These are phyloP conservation scores for Musca domestica DNA, from an alignment of 1,140 invertebrate genomes.

Conservation along the genomic window DNA sequence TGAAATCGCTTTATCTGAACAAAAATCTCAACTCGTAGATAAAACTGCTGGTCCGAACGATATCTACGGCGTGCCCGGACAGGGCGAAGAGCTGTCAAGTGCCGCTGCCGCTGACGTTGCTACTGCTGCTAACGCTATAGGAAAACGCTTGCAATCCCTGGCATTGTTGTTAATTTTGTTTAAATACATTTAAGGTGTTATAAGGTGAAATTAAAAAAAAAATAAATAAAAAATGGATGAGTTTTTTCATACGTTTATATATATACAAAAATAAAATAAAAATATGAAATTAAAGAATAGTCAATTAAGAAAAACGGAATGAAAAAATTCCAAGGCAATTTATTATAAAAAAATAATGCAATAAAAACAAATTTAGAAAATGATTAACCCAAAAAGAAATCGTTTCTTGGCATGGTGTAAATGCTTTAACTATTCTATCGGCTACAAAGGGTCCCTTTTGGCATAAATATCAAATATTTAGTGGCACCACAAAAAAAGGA, in stretches of 20 bases:
- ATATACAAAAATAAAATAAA: no score
- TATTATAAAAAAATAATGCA: no score
- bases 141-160: neutral
- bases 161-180: neutral
- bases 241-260: no score
- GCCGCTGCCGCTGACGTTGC: neutral
- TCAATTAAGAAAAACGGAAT: no score
- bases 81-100: constrained; percentile 10
- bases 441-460: neutral
- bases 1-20: constrained; percentile 69
- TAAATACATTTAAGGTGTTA: neutral
- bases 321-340: no score
- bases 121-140: neutral
- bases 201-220: neutral
- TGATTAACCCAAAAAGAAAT: neutral
- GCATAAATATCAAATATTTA: no score
- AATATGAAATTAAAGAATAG: no score
- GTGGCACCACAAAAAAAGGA: no score
- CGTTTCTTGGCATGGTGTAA: neutral
- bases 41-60: constrained; percentile 31
- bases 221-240: no score
- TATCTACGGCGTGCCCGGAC: constrained; percentile 5
- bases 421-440: neutral
- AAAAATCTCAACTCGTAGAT: constrained; percentile 60
- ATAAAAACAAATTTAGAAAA: no score